Evolutionary conservation across 2,888 invertebrate genomes (phyloP), one percentile per base, ranked within the genome.

Genomic region (Limenitis camilla): DNA sequence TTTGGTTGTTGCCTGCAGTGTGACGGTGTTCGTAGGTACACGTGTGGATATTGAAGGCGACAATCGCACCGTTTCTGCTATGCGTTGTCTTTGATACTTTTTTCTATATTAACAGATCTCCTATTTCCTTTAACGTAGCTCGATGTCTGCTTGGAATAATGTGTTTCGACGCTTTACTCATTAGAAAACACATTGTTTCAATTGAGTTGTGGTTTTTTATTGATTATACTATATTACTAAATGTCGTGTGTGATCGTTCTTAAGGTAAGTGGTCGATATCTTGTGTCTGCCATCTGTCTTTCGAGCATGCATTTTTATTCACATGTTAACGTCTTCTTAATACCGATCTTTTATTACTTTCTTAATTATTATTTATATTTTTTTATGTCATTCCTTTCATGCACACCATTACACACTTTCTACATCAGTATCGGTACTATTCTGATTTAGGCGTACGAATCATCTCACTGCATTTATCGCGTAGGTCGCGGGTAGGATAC

Each of bases 1-100:
- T 78, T 76, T 79, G 81, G 73, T 84, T 82, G 85, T 85, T 83
- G 85, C 85, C 82, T 81, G 84, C 74, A 67, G 73, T 78, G 76
- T 73, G 72, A 72, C 73, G 74, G 72, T 73, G 78, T 72, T 71
- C 69, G 66, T 74, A 67, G 67, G 69, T 66, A 67, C 71, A 74
- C 74, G 66, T 72, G 71, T 76, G 78, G 76, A 76, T 81, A 77
- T 79, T 76, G 78, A 83, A 82, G 82, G 78, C 81, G 83, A 79
- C 79, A 70, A 77, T 74, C 74, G 86, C 86, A 85, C 86, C 76
- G 83, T 76, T 71, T 74, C 68, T 81, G 86, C 76, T 81, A 84
- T 82, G 82, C 84, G 81, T 80, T 83, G 78, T 78, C 75, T 82
- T 77, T 76, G 76, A 69, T 62, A 66, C 60, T 61, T 75, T 72